phyloP scores from a whole-genome alignment of 2,888 invertebrate species.

The Antitype chi region DNA sequence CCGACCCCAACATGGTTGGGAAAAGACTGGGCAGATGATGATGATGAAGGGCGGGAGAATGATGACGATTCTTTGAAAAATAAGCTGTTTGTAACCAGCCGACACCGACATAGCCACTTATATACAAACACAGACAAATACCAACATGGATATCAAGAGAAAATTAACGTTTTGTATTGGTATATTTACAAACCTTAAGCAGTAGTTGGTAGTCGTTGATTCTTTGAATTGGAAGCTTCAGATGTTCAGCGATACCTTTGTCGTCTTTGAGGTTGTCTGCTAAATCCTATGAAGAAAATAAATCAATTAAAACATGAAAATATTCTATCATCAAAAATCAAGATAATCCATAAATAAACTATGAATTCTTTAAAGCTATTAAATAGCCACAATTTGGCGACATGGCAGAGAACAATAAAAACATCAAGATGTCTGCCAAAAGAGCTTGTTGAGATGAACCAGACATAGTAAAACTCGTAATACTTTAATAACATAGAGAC shows the following conservation, averaged over 20 bases:
- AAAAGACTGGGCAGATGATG: too few relatives aligned
- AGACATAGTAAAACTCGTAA: constrained; percentile 30
- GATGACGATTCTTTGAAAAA: too few relatives aligned
- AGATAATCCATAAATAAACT: constrained; percentile 27
- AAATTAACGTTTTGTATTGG: too few relatives aligned
- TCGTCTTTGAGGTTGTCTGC: constrained; percentile 96
- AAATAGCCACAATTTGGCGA: constrained; percentile 39
- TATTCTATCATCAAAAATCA: constrained; percentile 1
- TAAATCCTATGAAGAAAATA: constrained; percentile 92
- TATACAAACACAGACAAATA: too few relatives aligned
- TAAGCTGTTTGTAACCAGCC: too few relatives aligned
- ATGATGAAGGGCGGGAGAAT: too few relatives aligned
- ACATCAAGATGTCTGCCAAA: constrained; percentile 53
- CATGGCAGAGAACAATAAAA: constrained; percentile 42
- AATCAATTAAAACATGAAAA: constrained; percentile 11
- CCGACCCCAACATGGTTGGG: too few relatives aligned
- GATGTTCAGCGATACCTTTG: constrained; percentile 96
- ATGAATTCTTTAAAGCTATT: constrained; percentile 36
- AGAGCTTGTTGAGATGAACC: constrained; percentile 23
- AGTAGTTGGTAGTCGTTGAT: constrained; percentile 99
- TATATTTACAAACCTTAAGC: constrained; percentile 93
- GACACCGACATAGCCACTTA: too few relatives aligned
- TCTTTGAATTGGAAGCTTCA: constrained; percentile 98
- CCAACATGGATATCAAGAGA: too few relatives aligned
- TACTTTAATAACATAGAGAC: constrained; percentile 9